phyloP scores from a whole-genome alignment of 1,140 invertebrate species.

The Acyrthosiphon pisum region DNA sequence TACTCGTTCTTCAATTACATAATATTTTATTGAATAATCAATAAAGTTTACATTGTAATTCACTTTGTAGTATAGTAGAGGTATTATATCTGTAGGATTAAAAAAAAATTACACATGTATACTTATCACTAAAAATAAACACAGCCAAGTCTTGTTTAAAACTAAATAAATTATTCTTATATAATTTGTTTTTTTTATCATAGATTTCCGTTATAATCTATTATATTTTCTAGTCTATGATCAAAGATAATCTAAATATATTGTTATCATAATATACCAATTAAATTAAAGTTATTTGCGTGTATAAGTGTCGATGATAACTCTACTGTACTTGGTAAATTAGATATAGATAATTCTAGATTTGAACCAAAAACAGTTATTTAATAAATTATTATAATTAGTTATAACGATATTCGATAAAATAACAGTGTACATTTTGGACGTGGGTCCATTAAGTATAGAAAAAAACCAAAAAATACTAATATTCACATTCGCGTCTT shows the following conservation, averaged over 20 bases:
- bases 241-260: not conserved
- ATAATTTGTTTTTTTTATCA: not conserved
- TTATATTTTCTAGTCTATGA: not conserved
- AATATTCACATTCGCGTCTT: not conserved
- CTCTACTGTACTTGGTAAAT: not conserved
- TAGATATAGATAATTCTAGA: not conserved
- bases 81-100: not conserved
- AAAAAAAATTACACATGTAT: not conserved
- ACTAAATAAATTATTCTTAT: conserved; percentile 28
- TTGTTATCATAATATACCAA: not conserved
- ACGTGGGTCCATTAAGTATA: not conserved
- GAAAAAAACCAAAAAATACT: not conserved
- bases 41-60: not conserved
- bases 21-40: conserved; percentile 1
- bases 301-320: not conserved
- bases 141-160: conserved; percentile 34
- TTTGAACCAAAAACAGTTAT: not conserved
- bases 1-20: not conserved
- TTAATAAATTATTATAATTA: conserved; percentile 21
- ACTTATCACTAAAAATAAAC: conserved; percentile 27
- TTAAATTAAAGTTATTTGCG: not conserved
- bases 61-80: not conserved
- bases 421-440: conserved; percentile 20
- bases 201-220: not conserved
- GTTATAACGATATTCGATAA: not conserved